A percentile compares a stretch with the other conserved stretches of the same genome.
Evolutionary conservation across 2,888 invertebrate species (phyloP).

Genomic region (Andricus quercusramuli): DNA sequence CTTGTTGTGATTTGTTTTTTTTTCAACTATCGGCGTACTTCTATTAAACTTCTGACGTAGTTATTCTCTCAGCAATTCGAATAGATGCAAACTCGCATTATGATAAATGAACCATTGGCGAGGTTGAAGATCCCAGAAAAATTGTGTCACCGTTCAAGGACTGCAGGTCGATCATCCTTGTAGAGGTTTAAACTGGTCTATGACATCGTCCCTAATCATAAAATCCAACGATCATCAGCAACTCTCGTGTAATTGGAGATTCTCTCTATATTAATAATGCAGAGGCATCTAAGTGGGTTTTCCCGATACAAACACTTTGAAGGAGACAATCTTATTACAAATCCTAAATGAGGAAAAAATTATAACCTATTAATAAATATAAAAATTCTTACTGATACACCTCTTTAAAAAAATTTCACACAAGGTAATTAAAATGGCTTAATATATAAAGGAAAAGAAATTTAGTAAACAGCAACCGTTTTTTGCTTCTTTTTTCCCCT

Average conservation of each 20-base stretch:
- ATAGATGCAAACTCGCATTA: slow-evolving; percentile 26
- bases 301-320: no score
- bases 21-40: neutral
- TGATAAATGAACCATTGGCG: slow-evolving; percentile 31
- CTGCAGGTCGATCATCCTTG: slow-evolving; percentile 44
- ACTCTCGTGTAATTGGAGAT: neutral
- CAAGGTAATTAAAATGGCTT: neutral
- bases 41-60: neutral
- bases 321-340: no score
- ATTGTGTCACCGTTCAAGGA: slow-evolving; percentile 58
- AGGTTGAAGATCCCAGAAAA: slow-evolving; percentile 47
- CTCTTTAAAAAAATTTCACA: neutral
- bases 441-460: neutral
- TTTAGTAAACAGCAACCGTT: no score
- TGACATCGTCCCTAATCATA: slow-evolving; percentile 34
- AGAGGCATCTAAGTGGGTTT: neutral
- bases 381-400: neutral
- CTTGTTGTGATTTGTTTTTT: neutral
- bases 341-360: neutral
- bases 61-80: neutral
- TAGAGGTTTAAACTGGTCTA: slow-evolving; percentile 34
- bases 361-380: neutral
- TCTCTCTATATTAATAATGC: neutral
- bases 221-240: neutral
- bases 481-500: neutral